Percentiles rank a stretch among this genome's conserved stretches.
phyloP scores from a whole-genome alignment of 2,797 vertebrate genomes.

The Oreortyx pictus region DNA sequence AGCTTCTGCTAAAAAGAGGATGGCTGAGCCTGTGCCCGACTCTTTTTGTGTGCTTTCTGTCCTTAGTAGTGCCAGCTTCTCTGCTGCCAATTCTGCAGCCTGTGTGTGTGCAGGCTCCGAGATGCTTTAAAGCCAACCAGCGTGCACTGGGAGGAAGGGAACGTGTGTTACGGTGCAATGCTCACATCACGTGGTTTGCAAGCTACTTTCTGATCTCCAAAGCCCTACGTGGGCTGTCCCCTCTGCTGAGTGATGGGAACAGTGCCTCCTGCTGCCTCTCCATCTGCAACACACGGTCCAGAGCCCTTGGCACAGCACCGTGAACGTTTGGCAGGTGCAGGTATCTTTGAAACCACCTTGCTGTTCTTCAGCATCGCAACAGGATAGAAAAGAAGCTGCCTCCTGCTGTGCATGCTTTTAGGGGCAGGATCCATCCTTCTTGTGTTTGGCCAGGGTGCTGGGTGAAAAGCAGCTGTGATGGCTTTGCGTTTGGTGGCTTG shows the following conservation, averaged over 20 bases:
- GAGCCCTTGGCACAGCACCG: not conserved
- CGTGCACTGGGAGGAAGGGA: not conserved
- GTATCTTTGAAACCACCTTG: fast-evolving
- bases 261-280: not conserved
- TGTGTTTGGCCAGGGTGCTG: fast-evolving
- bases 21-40: not conserved
- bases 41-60: not conserved
- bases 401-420: fast-evolving
- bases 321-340: not conserved
- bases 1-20: not conserved
- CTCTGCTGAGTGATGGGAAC: fast-evolving
- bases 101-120: fast-evolving
- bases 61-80: not conserved
- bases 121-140: not conserved
- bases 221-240: not conserved
- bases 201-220: not conserved
- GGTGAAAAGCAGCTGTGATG: not conserved
- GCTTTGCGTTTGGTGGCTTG: not conserved
- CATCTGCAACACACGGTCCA: not conserved
- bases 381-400: not conserved
- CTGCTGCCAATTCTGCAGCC: not conserved
- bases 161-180: fast-evolving
- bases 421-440: not conserved
- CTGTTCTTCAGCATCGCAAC: not conserved
- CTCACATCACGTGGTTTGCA: not conserved